Evolutionary conservation across 2,888 invertebrate genomes (phyloP).

Genomic region (Lasioglossum vierecki): DNA sequence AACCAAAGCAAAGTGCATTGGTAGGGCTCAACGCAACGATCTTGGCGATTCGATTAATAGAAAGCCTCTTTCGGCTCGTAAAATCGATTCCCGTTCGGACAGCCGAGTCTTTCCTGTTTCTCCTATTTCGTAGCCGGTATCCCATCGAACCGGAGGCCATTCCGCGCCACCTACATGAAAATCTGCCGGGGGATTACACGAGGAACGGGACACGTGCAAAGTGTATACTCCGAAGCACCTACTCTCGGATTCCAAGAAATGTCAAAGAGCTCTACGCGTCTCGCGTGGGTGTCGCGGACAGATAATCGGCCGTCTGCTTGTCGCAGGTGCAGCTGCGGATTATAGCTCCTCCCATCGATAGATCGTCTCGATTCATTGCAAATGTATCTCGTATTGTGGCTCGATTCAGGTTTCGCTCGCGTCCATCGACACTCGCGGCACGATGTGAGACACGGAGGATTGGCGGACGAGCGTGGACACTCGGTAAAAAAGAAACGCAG

Average conservation of each 20-base stretch:
- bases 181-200: background rate
- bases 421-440: background rate
- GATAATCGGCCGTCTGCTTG: slow-evolving; percentile 26
- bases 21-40: background rate
- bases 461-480: background rate
- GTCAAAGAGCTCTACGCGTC: background rate
- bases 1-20: background rate
- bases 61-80: background rate
- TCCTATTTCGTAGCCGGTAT: background rate
- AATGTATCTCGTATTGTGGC: slow-evolving; percentile 6
- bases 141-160: background rate
- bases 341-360: slow-evolving; percentile 26
- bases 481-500: slow-evolving; percentile 4
- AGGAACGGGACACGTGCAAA: slow-evolving; percentile 1
- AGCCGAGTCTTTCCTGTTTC: background rate
- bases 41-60: background rate
- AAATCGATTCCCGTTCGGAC: background rate
- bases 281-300: slow-evolving; percentile 32
- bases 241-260: slow-evolving; percentile 44
- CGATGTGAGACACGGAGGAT: background rate
- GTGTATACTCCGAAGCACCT: slow-evolving; percentile 25
- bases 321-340: slow-evolving; percentile 38
- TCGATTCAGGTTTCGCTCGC: background rate
- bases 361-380: slow-evolving; percentile 18
- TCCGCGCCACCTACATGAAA: slow-evolving; percentile 7